Base-by-base conservation (phyloP, 2,113 vertebrate genomes). In the Tupaia tana region DNA sequence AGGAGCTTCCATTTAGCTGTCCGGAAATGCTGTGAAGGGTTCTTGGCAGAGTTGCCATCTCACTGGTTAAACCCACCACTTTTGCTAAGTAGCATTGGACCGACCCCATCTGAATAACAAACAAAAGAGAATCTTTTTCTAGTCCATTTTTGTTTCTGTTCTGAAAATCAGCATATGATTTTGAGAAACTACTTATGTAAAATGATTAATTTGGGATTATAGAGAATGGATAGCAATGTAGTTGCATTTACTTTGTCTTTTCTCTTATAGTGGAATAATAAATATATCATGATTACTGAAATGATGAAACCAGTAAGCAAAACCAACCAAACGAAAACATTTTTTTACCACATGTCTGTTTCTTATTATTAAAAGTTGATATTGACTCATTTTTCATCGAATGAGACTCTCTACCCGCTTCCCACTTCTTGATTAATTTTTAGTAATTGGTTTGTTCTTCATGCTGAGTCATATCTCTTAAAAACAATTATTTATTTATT, bases 81-180 rank as follows among this genome's bases (percentile, higher is more conserved):
- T 67, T 79, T 11, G 24, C 31, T 89, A 89, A 81, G 69, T 2
- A 75, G 20, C 31, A 58, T 2, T 19, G 52, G 63, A 69, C 22
- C 54, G 67, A 61, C 81, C 7, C 64, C 6, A 64, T 34, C 4
- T 86, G 75, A 93, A n/a, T 70, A 70, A 91, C 31, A 81, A 56
- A 71, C 34, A 90, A 93, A 56, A 81, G 29, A 58, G 52, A 61
- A 54, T 18, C n/a, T 70, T 24, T 79, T 77, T 87, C 77, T 78
- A 52, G 52, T 58, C 69, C 78, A 31, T 92, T 87, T 93, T 89
- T 34, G 24, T 94, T 82, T 87, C 56, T 81, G 18, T 80, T 91
- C 29, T 95, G 78, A 81, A 93, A 95, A 59, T 13, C 52, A 85
- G 61, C 7, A 7, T 84, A 15, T 75, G 54, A 85, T 85, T 81